phyloP scores from a whole-genome alignment of 2,113 vertebrate species.

The Charina bottae region DNA sequence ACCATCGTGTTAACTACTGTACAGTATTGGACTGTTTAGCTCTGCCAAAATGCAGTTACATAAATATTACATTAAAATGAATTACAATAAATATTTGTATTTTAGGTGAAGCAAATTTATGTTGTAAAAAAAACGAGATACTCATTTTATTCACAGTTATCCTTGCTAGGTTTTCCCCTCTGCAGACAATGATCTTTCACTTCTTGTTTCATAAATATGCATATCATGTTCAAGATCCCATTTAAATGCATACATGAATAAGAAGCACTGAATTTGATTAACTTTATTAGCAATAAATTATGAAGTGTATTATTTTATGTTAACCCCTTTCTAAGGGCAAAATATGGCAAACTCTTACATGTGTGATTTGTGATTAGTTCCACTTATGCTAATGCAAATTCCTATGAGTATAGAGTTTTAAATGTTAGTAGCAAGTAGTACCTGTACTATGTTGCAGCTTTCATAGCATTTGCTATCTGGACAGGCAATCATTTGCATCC shows the following conservation, averaged over 20 bases:
- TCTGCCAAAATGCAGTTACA: slow-evolving; percentile 24
- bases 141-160: slow-evolving; percentile 65
- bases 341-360: slow-evolving; percentile 57
- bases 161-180: slow-evolving; percentile 66
- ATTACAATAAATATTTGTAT: slow-evolving; percentile 74
- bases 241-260: slow-evolving; percentile 71
- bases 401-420: slow-evolving; percentile 59
- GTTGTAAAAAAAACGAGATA: slow-evolving; percentile 64
- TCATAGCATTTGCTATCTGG: slow-evolving; percentile 77
- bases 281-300: slow-evolving; percentile 79
- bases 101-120: slow-evolving; percentile 70
- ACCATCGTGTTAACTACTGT: background rate
- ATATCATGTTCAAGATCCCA: slow-evolving; percentile 72
- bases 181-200: slow-evolving; percentile 71
- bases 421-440: slow-evolving; percentile 42
- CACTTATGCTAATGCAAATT: slow-evolving; percentile 51
- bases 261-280: slow-evolving; percentile 75
- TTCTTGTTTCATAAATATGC: slow-evolving; percentile 76
- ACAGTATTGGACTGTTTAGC: background rate
- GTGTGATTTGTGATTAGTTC: slow-evolving; percentile 39
- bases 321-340: slow-evolving; percentile 71
- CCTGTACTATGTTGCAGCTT: slow-evolving; percentile 74
- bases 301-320: slow-evolving; percentile 70
- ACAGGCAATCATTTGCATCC: slow-evolving; percentile 77
- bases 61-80: slow-evolving; percentile 72